Evolutionary conservation across 2,888 invertebrate species (phyloP), one percentile per base, ranked within the genome.

Genomic region (Andricus quercusramuli): DNA sequence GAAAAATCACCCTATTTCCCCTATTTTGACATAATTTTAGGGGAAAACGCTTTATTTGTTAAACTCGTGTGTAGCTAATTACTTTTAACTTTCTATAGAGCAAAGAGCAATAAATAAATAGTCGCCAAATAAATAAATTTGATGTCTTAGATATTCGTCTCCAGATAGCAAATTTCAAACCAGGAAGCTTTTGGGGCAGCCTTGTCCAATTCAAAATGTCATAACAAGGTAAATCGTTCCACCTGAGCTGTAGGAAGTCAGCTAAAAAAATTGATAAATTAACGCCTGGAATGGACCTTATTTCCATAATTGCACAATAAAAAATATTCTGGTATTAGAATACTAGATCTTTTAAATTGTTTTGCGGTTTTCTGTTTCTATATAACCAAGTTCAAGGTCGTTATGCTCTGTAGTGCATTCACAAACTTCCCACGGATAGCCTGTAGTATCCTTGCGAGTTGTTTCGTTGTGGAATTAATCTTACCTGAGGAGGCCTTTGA

Each of bases 321-420:
- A 22, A 68, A 47, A 25, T 25, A 68, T 47, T 68, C 25, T 47
- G 25, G 68, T 47, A 29, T 1, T 51, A 15, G 3, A 32, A 32
- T 44, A 64, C 15, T 29, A 5, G 17, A 0, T 6, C 25, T 64
- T 37, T 37, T 74, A 78, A 78, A 77, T 79, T 70, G 78, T 80
- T 78, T 78, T 80, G 80, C 81, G 77, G 80, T 83, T 84, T 83
- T 83, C 80, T 74, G 80, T 79, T 83, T 77, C 81, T 76, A 83
- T 59, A 37, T 79, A 82, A 78, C 67, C 88, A 90, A 89, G 89
- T 89, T 89, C 88, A 89, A 86, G 89, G 89, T 80, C 84, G 87
- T 86, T 86, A 86, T 82, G 88, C 87, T 86, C 81, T 62, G 80
- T 77, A 80, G 84, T 82, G 84, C 86, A 84, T 83, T 83, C 79